phyloP scores from a whole-genome alignment of 2,113 vertebrate species.

The Ascaphus truei region DNA sequence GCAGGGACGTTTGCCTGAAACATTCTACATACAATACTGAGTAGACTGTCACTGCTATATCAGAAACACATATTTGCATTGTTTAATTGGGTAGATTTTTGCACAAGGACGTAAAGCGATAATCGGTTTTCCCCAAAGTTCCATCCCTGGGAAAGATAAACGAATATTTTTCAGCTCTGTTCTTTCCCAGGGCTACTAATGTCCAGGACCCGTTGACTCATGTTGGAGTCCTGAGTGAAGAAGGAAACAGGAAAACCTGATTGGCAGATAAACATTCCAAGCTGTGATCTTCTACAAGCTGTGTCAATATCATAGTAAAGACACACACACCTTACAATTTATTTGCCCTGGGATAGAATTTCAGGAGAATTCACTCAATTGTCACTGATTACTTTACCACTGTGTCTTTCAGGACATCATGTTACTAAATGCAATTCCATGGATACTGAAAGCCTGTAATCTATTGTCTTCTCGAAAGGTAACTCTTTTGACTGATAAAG shows the following conservation, averaged over 20 bases:
- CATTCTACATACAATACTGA: too few species aligned
- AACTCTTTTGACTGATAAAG: background rate
- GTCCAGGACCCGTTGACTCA: background rate
- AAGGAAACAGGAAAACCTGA: constrained; percentile 15
- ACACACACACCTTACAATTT: constrained; percentile 24
- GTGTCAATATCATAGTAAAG: constrained; percentile 23
- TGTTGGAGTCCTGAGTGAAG: background rate
- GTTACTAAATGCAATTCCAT: background rate
- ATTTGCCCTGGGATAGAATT: constrained; percentile 13
- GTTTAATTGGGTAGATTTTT: too few species aligned
- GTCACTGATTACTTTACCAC: background rate
- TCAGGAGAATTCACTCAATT: constrained; percentile 4
- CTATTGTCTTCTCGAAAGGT: background rate
- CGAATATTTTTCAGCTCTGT: background rate
- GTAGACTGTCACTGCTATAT: too few species aligned
- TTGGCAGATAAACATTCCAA: constrained; percentile 20
- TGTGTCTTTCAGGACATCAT: background rate
- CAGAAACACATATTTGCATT: too few species aligned
- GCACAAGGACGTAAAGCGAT: too few species aligned
- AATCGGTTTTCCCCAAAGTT: too few species aligned
- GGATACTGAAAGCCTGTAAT: background rate
- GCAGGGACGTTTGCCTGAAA: too few species aligned
- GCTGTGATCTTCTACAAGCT: constrained; percentile 32
- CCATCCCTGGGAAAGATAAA: constrained; percentile 36
- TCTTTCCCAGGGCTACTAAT: background rate